phyloP scores from a whole-genome alignment of 1,140 invertebrate species.

The Eufriesea mexicana region DNA sequence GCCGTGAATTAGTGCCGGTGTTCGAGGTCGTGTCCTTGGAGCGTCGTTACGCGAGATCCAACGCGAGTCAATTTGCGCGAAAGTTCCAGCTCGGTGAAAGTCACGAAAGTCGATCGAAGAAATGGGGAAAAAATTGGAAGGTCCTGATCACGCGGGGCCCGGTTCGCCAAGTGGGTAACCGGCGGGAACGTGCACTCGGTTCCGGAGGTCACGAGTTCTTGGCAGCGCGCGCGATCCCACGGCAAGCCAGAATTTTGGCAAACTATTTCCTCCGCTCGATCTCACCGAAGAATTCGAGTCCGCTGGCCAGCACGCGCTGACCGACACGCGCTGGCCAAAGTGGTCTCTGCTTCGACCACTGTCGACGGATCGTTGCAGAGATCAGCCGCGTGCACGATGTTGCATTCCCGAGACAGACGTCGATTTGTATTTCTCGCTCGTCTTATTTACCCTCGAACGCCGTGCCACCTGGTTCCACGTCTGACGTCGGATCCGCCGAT shows the following conservation, averaged over 20 bases:
- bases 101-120: slow-evolving; percentile 49
- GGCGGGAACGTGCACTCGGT: not conserved
- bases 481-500: not conserved
- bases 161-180: no score
- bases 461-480: slow-evolving; percentile 2
- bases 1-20: not conserved
- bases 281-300: slow-evolving; percentile 6
- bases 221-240: slow-evolving; percentile 43
- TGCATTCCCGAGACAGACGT: not conserved
- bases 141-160: not conserved
- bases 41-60: slow-evolving; percentile 12
- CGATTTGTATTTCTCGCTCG: not conserved
- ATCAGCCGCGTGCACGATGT: slow-evolving; percentile 1
- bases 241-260: slow-evolving; percentile 33
- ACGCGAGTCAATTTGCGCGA: slow-evolving; percentile 32
- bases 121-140: slow-evolving; percentile 40
- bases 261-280: slow-evolving; percentile 7
- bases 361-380: not conserved
- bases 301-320: not conserved
- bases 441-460: slow-evolving; percentile 1
- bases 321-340: no score
- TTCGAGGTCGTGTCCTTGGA: slow-evolving; percentile 48
- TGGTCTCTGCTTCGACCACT: not conserved
- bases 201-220: slow-evolving; percentile 62
- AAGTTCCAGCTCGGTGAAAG: slow-evolving; percentile 39